These are phyloP conservation scores for Teinopalpus imperialis DNA, from an alignment of 2,888 invertebrate genomes.

Conservation along the genomic window DNA sequence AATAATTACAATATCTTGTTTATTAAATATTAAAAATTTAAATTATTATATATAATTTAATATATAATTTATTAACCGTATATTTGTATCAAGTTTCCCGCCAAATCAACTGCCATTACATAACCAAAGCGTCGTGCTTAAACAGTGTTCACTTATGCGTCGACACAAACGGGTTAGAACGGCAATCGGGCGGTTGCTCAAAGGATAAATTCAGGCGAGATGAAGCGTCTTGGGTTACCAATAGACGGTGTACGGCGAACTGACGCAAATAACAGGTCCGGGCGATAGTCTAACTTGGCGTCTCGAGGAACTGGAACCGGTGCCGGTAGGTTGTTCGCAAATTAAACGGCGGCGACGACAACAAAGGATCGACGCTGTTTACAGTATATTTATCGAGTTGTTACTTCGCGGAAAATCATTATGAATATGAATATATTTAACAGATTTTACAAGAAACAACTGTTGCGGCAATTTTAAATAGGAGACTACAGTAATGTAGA, in stretches of 20 bases:
- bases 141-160: constrained; percentile 12
- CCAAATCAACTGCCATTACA: neutral
- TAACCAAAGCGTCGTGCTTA: neutral
- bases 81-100: constrained; percentile 3
- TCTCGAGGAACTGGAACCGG: constrained; percentile 29
- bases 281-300: constrained; percentile 37
- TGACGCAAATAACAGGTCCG: constrained; percentile 54
- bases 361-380: constrained; percentile 35
- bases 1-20: no score
- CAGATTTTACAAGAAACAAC: no score
- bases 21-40: no score
- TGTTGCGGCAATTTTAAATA: no score
- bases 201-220: constrained; percentile 57
- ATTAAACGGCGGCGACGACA: constrained; percentile 41
- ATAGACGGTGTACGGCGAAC: constrained; percentile 40
- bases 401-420: constrained; percentile 9
- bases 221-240: constrained; percentile 52
- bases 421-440: neutral
- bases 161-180: constrained; percentile 38
- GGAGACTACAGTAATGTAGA: no score
- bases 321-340: constrained; percentile 24
- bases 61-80: neutral
- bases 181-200: constrained; percentile 35
- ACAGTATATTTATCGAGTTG: neutral
- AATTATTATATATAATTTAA: neutral